Percentiles rank a stretch among this genome's conserved stretches.
Evolutionary conservation across 2,797 vertebrate species (phyloP).

Genomic region (Melanotaenia maccullochi): DNA sequence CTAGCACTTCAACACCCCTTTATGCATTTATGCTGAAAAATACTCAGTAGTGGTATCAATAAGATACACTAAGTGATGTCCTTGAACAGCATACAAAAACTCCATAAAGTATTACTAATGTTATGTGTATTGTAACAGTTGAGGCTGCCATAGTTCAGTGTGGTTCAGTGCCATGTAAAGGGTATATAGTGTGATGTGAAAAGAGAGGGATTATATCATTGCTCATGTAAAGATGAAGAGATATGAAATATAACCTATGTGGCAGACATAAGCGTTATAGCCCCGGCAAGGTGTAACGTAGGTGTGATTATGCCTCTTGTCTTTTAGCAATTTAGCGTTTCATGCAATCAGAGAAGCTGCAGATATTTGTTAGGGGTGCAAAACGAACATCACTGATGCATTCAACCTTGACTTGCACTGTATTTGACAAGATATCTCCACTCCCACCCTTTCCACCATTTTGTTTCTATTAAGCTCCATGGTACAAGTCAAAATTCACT

Average conservation of each 20-base stretch:
- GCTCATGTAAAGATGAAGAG: not conserved
- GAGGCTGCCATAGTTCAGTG: not conserved
- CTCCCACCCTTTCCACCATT: not conserved
- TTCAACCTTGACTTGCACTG: not conserved
- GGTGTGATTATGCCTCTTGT: not conserved
- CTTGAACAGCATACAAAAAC: conserved; percentile 19
- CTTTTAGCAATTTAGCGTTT: not conserved
- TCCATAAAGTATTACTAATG: conserved; percentile 3
- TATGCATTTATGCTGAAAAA: conserved; percentile 2
- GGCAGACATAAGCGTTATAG: not conserved
- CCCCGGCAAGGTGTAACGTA: not conserved
- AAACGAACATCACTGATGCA: not conserved
- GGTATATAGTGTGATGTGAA: conserved; percentile 12
- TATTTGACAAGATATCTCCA: not conserved
- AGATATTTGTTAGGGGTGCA: not conserved
- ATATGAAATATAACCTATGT: conserved; percentile 3
- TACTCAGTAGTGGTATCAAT: not conserved
- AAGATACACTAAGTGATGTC: conserved; percentile 13
- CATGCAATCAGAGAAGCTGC: not conserved
- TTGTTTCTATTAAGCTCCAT: not conserved
- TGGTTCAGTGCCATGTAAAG: conserved; percentile 1
- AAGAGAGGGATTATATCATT: conserved; percentile 26
- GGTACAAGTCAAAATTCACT: not conserved
- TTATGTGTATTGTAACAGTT: conserved; percentile 8
- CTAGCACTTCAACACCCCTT: not conserved